A percentile compares a stretch with the other conserved stretches of the same genome.
These are phyloP conservation scores for Platycheirus rosarum DNA, from an alignment of 2,888 invertebrate species.

Conservation along the genomic window DNA sequence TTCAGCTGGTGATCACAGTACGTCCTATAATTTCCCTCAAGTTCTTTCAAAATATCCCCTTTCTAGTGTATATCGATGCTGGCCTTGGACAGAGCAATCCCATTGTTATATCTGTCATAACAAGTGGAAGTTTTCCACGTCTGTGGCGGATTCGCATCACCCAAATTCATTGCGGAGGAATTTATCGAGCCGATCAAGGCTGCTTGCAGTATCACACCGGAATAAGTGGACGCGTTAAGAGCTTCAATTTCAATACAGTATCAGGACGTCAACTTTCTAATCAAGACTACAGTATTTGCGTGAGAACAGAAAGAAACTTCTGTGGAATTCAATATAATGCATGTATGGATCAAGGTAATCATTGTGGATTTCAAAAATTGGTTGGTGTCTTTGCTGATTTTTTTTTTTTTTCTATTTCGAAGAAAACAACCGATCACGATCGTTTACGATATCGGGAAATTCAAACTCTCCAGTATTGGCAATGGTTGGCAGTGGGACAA, in stretches of 20 bases:
- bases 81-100: slow-evolving; percentile 88
- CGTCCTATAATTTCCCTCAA: slow-evolving; percentile 76
- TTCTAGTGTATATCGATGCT: slow-evolving; percentile 92
- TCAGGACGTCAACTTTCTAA: slow-evolving; percentile 92
- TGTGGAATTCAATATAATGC: slow-evolving; percentile 93
- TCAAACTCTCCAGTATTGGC: slow-evolving; percentile 87
- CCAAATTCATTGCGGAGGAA: slow-evolving; percentile 90
- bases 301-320: slow-evolving; percentile 92
- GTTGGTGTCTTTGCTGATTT: slow-evolving; percentile 14
- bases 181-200: slow-evolving; percentile 84
- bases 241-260: slow-evolving; percentile 92
- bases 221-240: slow-evolving; percentile 90
- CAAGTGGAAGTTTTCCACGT: slow-evolving; percentile 89
- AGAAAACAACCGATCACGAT: slow-evolving; percentile 88
- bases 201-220: slow-evolving; percentile 84
- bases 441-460: slow-evolving; percentile 91
- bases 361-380: neutral
- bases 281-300: slow-evolving; percentile 94
- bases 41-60: too few relatives aligned
- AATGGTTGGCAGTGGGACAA: slow-evolving; percentile 87
- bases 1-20: slow-evolving; percentile 92
- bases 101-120: slow-evolving; percentile 91
- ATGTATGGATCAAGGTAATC: slow-evolving; percentile 87
- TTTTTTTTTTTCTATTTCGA: slow-evolving; percentile 72
- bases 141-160: slow-evolving; percentile 92